Base-by-base conservation (phyloP, 2,113 vertebrate genomes). In the Labeo catla region DNA sequence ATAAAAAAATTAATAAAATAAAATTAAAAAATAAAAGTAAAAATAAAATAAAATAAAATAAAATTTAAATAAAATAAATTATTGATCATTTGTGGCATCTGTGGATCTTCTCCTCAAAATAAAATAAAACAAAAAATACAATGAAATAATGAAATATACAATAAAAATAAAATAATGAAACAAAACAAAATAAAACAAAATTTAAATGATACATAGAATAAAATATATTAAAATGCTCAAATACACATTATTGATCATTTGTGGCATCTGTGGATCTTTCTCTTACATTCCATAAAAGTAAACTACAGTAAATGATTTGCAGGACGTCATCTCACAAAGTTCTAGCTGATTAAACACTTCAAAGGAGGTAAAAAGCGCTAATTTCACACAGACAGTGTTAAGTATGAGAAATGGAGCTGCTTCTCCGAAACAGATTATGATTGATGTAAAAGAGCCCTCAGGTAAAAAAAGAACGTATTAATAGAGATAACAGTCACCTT, bases 401-500 rank as follows among this genome's bases (percentile, higher is more conserved):
- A 94, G 88, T 86, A 87, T 94, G 91, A 93, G 90, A 92, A 93
- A 94, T 93, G 88, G 90, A 93, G 92, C 90, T 84, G 83, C 88
- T 91, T 91, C 57, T 61, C 57, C 2, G 19, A 87, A 90, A 93
- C 91, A 94, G 91, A 93, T 89, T 89, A 89, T 89, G 91, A 94
- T 93, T 93, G 90, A 93, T 94, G 89, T 90, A 87, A 68, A 74
- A 80, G 79, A 91, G 90, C 90, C 89, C 84, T 78, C 82, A 90
- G 93, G 91, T 91, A 87, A 76, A 88, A 74, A 59, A 88, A 28
- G 86, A 87, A 88, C 61, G 59, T 86, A 59, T 28, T 92, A 93
- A 93, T 93, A 86, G 92, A 89, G 89, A 91, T 85, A 92, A 93
- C 90, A 89, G 84, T 93, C 89, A 91, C 63, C 89, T 92, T 91